Conservation (phyloP, 1,140 invertebrate genomes). For the Papilio helenus region DNA sequence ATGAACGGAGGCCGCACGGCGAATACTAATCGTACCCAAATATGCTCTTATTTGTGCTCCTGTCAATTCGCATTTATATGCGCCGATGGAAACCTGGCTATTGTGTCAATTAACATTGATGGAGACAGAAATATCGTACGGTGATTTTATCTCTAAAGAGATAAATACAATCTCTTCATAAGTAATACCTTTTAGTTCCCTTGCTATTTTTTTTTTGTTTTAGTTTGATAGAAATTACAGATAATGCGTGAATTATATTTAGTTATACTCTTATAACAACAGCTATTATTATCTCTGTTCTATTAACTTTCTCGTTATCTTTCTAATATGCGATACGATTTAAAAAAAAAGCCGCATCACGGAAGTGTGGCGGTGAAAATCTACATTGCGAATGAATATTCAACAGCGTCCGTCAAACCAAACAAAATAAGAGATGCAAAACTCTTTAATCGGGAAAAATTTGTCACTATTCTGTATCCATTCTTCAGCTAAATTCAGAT, state of each 20-base stretch:
- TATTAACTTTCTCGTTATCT: constrained; percentile 13
- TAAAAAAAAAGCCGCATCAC: constrained; percentile 1
- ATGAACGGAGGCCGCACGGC: constrained; percentile 31
- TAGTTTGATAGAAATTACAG: too few species aligned
- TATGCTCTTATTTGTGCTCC: constrained; percentile 16
- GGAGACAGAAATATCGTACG: neutral
- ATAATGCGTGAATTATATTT: too few species aligned
- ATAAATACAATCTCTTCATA: neutral
- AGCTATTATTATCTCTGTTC: neutral
- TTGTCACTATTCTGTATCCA: neutral
- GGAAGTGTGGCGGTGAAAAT: constrained; percentile 13
- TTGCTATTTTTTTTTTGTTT: too few species aligned
- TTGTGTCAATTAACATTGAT: neutral
- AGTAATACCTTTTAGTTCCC: neutral
- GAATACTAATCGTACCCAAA: constrained; percentile 33
- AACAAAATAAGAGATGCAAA: neutral
- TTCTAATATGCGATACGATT: neutral
- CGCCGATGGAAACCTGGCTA: neutral
- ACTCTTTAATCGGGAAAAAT: constrained; percentile 10
- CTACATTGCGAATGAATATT: constrained; percentile 23
- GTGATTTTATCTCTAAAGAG: neutral
- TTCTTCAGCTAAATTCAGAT: neutral
- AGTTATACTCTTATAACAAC: neutral
- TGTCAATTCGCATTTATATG: neutral
- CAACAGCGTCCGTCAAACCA: constrained; percentile 10